phyloP scores from a whole-genome alignment of 1,140 invertebrate species.

The Chrysomallon squamiferum region DNA sequence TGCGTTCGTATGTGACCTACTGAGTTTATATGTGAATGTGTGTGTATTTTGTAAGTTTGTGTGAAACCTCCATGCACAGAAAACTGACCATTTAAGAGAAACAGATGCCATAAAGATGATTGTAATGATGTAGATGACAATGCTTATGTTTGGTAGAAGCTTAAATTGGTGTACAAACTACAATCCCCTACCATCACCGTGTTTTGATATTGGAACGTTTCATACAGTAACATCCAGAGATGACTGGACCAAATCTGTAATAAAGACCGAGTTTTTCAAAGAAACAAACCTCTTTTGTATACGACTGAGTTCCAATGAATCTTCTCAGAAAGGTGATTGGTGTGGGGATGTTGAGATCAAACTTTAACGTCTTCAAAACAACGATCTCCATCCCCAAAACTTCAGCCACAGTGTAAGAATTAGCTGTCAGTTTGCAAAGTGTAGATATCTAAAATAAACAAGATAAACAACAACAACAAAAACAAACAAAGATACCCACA shows the following conservation, averaged over 20 bases:
- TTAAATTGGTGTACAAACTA: too few species aligned
- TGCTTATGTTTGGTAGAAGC: too few species aligned
- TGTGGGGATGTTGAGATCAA: slow-evolving; percentile 42
- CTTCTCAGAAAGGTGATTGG: slow-evolving; percentile 44
- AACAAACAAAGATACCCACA: too few species aligned
- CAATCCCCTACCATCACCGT: too few species aligned
- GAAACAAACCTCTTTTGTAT: slow-evolving; percentile 8
- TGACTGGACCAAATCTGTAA: too few species aligned
- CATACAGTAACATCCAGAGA: too few species aligned
- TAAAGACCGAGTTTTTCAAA: too few species aligned
- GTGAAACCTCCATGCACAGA: background rate
- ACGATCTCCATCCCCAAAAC: slow-evolving; percentile 45
- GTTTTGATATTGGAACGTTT: too few species aligned
- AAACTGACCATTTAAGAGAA: background rate
- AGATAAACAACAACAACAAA: too few species aligned
- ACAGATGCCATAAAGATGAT: background rate
- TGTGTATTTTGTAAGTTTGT: background rate
- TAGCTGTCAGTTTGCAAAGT: slow-evolving; percentile 49
- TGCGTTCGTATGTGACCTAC: background rate
- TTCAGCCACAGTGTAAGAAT: slow-evolving; percentile 40
- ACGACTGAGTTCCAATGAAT: slow-evolving; percentile 19
- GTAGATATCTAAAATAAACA: slow-evolving; percentile 28
- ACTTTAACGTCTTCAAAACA: slow-evolving; percentile 44
- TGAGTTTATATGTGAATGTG: background rate
- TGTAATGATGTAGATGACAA: too few species aligned